Conservation (phyloP, 1,140 invertebrate genomes). For the Homalodisca vitripennis region DNA sequence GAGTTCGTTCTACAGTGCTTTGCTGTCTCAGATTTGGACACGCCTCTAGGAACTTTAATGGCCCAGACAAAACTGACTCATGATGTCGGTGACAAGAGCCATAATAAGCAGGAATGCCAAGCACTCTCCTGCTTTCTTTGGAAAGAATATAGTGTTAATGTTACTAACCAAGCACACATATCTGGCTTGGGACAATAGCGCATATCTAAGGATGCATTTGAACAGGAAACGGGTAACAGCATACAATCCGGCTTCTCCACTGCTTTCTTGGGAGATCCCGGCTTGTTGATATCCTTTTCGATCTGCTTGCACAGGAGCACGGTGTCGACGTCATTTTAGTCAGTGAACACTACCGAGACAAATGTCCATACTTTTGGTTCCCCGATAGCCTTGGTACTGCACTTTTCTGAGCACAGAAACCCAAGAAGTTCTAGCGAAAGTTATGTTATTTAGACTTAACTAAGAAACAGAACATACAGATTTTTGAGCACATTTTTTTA, state of each 20-base stretch:
- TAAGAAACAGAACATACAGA: no score
- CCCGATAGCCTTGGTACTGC: background rate
- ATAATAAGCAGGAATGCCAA: background rate
- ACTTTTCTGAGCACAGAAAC: background rate
- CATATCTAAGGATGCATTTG: background rate
- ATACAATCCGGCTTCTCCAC: background rate
- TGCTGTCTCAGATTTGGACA: background rate
- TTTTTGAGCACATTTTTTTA: no score
- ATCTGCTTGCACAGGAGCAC: background rate
- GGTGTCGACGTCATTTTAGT: background rate
- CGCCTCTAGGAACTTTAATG: background rate
- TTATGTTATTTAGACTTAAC: no score
- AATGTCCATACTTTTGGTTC: background rate
- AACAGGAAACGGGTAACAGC: background rate
- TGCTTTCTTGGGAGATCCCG: background rate
- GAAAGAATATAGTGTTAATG: background rate
- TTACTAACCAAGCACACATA: background rate
- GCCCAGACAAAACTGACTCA: background rate
- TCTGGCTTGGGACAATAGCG: background rate
- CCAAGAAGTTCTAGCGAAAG: no score
- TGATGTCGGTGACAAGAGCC: background rate
- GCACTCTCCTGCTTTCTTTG: background rate
- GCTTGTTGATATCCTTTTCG: background rate
- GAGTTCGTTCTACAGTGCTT: conserved; percentile 10
- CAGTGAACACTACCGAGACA: conserved; percentile 6